Evolutionary conservation across 2,797 vertebrate species (phyloP).

Genomic region (Notoglanidium macrostoma): DNA sequence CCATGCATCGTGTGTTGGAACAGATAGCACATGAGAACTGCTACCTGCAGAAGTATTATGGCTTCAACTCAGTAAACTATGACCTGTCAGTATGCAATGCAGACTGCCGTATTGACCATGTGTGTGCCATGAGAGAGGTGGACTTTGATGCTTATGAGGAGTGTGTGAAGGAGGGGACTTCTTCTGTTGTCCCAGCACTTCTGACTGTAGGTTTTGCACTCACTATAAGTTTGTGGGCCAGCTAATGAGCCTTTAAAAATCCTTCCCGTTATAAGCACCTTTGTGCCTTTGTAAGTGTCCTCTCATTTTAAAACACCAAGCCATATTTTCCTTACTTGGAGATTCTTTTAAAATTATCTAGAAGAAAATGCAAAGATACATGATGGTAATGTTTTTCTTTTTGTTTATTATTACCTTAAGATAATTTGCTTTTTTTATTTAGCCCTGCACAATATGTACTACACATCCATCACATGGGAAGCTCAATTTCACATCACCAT

Average conservation of each 20-base stretch:
- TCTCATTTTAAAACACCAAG: neutral
- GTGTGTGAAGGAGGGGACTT: constrained; percentile 74
- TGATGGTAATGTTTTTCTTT: neutral
- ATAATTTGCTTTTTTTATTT: neutral
- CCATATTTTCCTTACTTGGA: neutral
- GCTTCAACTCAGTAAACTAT: constrained; percentile 89
- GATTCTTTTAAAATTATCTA: neutral
- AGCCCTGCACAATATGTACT: neutral
- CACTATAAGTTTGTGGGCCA: constrained; percentile 55
- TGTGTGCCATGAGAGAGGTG: constrained; percentile 86
- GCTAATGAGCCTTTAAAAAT: constrained; percentile 29
- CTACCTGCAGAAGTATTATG: constrained; percentile 84
- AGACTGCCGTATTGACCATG: constrained; percentile 80
- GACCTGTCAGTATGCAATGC: constrained; percentile 75
- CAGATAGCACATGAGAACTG: constrained; percentile 64
- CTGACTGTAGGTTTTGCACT: constrained; percentile 59
- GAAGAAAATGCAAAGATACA: neutral
- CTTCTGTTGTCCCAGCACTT: constrained; percentile 40
- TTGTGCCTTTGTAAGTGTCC: neutral
- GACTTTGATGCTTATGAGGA: constrained; percentile 75
- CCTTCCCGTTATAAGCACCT: neutral
- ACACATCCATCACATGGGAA: neutral
- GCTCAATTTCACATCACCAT: neutral
- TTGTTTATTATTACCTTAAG: neutral
- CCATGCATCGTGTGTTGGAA: constrained; percentile 80